Percentiles rank a stretch among this genome's conserved stretches.
phyloP scores from a whole-genome alignment of 1,140 invertebrate species.

The Brachionus angularis region DNA sequence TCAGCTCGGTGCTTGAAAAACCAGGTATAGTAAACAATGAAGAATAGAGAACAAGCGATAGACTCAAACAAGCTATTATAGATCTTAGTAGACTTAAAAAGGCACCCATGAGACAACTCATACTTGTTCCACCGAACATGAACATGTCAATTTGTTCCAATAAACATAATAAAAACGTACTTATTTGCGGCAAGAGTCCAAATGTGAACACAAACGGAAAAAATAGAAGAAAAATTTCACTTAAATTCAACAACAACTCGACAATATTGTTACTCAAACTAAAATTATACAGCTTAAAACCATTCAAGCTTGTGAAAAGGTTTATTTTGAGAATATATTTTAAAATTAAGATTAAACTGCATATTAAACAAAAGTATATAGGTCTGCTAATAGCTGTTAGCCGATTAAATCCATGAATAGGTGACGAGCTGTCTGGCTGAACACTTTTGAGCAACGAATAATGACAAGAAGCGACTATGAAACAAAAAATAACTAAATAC shows the following conservation, averaged over 20 bases:
- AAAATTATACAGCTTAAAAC: slow-evolving; percentile 47
- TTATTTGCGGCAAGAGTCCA: slow-evolving; percentile 90
- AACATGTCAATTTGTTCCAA: slow-evolving; percentile 95
- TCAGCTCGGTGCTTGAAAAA: not conserved
- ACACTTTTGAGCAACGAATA: slow-evolving; percentile 97
- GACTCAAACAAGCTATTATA: slow-evolving; percentile 69
- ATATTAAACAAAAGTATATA: slow-evolving; percentile 87
- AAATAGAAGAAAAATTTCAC: slow-evolving; percentile 61
- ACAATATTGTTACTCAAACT: not conserved
- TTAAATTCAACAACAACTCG: not conserved
- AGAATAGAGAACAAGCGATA: slow-evolving; percentile 59
- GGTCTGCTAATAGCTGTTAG: slow-evolving; percentile 85
- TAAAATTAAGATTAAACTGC: slow-evolving; percentile 65
- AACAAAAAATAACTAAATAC: slow-evolving; percentile 87
- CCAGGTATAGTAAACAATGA: not conserved
- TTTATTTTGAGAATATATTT: not conserved
- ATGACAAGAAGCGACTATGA: slow-evolving; percentile 91
- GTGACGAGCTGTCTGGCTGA: slow-evolving; percentile 94
- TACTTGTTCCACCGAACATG: slow-evolving; percentile 89
- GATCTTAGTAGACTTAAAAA: slow-evolving; percentile 79
- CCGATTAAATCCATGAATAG: slow-evolving; percentile 94
- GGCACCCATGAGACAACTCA: slow-evolving; percentile 77
- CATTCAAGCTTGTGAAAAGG: slow-evolving; percentile 61
- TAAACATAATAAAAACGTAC: slow-evolving; percentile 89
- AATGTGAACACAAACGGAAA: slow-evolving; percentile 88